Evolutionary conservation across 1,140 invertebrate genomes (phyloP).

Genomic region (Drosophila micromelanica): DNA sequence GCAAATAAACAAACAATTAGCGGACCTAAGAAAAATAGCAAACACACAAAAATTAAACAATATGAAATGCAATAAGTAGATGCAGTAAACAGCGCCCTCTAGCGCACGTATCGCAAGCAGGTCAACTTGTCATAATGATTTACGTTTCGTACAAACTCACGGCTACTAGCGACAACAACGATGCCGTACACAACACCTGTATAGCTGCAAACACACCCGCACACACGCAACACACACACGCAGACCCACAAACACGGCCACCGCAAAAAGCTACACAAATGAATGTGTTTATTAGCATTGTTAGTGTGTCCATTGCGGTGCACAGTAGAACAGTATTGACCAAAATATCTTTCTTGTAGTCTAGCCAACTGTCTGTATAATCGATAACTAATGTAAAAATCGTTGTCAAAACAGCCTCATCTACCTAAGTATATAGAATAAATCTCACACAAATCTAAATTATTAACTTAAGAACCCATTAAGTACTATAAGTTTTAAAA

Average conservation of each 20-base stretch:
- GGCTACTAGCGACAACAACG: constrained; percentile 42
- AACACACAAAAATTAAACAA: constrained; percentile 2
- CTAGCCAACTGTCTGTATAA: too few relatives aligned
- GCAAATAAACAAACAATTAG: constrained; percentile 79
- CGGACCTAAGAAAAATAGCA: constrained; percentile 31
- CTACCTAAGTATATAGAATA: too few relatives aligned
- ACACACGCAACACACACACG: constrained; percentile 3
- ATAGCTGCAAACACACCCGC: constrained; percentile 44
- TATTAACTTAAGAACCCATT: too few relatives aligned
- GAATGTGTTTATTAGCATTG: constrained; percentile 71
- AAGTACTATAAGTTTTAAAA: too few relatives aligned
- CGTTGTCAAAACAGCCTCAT: too few relatives aligned
- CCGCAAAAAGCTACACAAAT: constrained; percentile 47
- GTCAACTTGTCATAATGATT: constrained; percentile 80
- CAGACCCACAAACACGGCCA: constrained; percentile 6
- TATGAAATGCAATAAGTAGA: constrained; percentile 11
- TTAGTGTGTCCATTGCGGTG: constrained; percentile 42
- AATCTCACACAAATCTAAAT: too few relatives aligned
- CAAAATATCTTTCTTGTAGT: constrained; percentile 6
- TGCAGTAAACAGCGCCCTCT: constrained; percentile 28
- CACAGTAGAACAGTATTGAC: constrained; percentile 20
- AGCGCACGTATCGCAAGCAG: constrained; percentile 60
- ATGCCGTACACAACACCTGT: constrained; percentile 49
- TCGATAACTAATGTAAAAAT: too few relatives aligned
- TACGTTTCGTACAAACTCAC: constrained; percentile 65